phyloP scores from a whole-genome alignment of 2,888 invertebrate genomes.

The Uropetala carovei region DNA sequence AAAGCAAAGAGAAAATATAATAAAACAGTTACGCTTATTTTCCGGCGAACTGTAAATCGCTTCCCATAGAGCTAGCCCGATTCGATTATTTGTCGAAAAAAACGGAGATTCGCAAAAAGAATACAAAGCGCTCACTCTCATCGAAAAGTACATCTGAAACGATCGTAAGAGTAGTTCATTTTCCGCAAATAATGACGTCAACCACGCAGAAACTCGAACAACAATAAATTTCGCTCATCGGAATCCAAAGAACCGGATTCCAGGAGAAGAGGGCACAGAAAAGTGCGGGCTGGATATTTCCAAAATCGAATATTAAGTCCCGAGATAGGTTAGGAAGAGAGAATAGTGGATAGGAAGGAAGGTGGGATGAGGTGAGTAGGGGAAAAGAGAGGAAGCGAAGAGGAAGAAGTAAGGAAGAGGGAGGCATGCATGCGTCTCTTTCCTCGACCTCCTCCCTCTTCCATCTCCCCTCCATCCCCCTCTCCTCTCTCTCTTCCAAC shows the following conservation, averaged over 20 bases:
- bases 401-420: slow-evolving; percentile 8
- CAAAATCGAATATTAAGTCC: slow-evolving; percentile 57
- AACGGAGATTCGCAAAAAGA: too few relatives aligned
- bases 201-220: background rate
- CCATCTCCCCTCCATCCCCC: background rate
- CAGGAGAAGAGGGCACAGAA: background rate
- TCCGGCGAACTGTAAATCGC: too few relatives aligned
- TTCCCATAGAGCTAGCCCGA: too few relatives aligned
- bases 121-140: too few relatives aligned
- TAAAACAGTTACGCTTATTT: too few relatives aligned
- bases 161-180: background rate
- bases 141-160: too few relatives aligned
- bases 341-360: background rate
- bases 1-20: too few relatives aligned
- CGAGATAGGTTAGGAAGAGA: background rate
- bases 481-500: background rate
- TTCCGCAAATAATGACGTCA: background rate
- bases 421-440: background rate
- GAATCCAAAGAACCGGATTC: background rate
- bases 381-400: too few relatives aligned
- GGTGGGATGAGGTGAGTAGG: too few relatives aligned
- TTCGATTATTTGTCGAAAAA: too few relatives aligned
- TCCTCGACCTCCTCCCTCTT: background rate
- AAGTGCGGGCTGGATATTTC: slow-evolving; percentile 9
- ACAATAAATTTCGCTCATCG: background rate